Percentiles rank a stretch among this genome's conserved stretches.
Evolutionary conservation across 2,113 vertebrate species (phyloP).

Genomic region (Eudyptes chrysolophus): DNA sequence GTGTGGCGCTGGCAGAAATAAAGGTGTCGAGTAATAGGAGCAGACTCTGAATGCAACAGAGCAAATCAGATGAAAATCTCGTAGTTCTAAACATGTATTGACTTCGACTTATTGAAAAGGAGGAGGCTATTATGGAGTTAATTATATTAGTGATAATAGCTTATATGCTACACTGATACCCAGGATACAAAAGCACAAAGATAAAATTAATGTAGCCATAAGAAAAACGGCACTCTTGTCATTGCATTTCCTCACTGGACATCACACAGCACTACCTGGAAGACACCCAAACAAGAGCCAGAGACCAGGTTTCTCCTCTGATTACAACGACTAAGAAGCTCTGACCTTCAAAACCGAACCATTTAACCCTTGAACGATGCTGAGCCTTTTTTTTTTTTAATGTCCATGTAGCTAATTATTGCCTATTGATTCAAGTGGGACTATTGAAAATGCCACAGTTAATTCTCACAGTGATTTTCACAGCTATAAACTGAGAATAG

Average conservation of each 20-base stretch:
- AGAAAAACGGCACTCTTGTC: not conserved
- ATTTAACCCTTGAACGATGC: not conserved
- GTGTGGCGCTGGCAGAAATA: not conserved
- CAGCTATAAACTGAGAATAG: not conserved
- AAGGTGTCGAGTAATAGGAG: not conserved
- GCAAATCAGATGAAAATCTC: not conserved
- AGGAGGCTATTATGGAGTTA: not conserved
- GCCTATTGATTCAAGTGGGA: not conserved
- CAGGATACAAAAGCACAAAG: not conserved
- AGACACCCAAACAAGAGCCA: not conserved
- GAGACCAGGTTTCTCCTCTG: not conserved
- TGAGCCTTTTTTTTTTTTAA: not conserved
- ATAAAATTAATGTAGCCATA: not conserved
- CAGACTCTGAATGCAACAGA: not conserved
- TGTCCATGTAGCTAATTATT: not conserved
- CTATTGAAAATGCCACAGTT: not conserved
- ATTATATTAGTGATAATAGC: not conserved
- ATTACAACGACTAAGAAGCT: not conserved
- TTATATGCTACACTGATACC: not conserved
- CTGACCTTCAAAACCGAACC: not conserved
- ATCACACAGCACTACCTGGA: not conserved
- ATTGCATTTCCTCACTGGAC: not conserved
- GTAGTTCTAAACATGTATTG: not conserved
- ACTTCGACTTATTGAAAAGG: not conserved
- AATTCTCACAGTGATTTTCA: not conserved